A percentile compares a stretch with the other conserved stretches of the same genome.
Evolutionary conservation across 2,113 vertebrate genomes (phyloP).

Genomic region (Megaceryle maxima): DNA sequence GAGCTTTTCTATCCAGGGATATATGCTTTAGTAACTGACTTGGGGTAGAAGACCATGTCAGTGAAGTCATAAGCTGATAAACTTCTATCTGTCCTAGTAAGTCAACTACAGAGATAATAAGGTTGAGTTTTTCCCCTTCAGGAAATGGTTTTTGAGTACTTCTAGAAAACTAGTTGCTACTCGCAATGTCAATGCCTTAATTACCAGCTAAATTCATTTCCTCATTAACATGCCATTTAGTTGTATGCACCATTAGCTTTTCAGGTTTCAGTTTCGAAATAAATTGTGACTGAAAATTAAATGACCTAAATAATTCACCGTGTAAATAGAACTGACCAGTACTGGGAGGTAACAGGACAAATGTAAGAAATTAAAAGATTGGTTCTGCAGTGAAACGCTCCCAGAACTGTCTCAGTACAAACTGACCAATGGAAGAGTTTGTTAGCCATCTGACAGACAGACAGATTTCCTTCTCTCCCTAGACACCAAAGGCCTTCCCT

Average conservation of each 20-base stretch:
- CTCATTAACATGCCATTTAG: background rate
- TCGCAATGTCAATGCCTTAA: background rate
- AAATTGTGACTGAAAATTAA: background rate
- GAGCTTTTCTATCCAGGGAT: background rate
- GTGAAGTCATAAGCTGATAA: background rate
- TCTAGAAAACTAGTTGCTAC: background rate
- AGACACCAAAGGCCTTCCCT: background rate
- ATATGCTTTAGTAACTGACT: background rate
- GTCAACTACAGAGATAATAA: background rate
- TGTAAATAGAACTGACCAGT: background rate
- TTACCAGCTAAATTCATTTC: slow-evolving; percentile 17
- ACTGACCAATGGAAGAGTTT: background rate
- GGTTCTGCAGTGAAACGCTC: background rate
- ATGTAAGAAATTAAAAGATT: background rate
- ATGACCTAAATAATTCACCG: background rate
- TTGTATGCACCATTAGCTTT: slow-evolving; percentile 12
- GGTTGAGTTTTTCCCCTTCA: background rate
- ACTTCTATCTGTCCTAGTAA: background rate
- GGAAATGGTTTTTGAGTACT: background rate
- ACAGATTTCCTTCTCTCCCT: background rate
- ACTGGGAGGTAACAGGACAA: background rate
- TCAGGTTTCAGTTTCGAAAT: background rate
- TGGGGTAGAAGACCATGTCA: background rate
- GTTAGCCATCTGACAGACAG: background rate
- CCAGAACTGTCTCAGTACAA: background rate